A percentile compares a stretch with the other conserved stretches of the same genome.
These are phyloP conservation scores for Heloderma charlesbogerti DNA, from an alignment of 2,113 vertebrate species.

Conservation along the genomic window DNA sequence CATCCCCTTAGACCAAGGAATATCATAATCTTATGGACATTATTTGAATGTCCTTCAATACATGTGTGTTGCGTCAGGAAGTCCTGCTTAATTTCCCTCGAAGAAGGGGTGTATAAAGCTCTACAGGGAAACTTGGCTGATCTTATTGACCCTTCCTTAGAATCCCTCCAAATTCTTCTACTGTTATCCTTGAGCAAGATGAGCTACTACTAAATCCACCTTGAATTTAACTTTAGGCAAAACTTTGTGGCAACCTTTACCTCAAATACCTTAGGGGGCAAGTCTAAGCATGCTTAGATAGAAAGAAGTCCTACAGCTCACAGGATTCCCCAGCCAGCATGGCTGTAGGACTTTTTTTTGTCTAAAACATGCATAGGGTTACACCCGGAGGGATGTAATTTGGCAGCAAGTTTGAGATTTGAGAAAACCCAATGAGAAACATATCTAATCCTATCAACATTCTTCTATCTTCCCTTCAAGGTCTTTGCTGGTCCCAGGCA, in stretches of 20 bases:
- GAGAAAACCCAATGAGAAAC: background rate
- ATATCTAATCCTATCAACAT: background rate
- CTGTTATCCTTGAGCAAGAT: background rate
- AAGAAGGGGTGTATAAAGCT: background rate
- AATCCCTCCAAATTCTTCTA: background rate
- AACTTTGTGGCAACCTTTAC: background rate
- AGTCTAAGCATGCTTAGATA: too few species aligned
- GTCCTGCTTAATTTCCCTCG: background rate
- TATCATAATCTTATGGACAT: background rate
- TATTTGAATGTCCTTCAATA: background rate
- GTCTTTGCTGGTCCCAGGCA: too few species aligned
- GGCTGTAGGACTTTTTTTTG: too few species aligned
- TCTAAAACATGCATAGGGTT: too few species aligned
- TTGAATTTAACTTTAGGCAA: background rate
- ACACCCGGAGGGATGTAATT: background rate
- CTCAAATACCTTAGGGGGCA: too few species aligned
- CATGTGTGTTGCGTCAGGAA: background rate
- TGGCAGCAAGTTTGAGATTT: background rate
- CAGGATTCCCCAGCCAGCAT: too few species aligned
- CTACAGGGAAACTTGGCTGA: background rate
- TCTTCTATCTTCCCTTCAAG: background rate
- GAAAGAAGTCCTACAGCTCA: too few species aligned
- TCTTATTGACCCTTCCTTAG: background rate
- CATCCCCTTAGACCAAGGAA: background rate
- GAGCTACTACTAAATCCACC: background rate